These are phyloP conservation scores for Aporophyla nigra DNA, from an alignment of 2,888 invertebrate species.

Conservation along the genomic window DNA sequence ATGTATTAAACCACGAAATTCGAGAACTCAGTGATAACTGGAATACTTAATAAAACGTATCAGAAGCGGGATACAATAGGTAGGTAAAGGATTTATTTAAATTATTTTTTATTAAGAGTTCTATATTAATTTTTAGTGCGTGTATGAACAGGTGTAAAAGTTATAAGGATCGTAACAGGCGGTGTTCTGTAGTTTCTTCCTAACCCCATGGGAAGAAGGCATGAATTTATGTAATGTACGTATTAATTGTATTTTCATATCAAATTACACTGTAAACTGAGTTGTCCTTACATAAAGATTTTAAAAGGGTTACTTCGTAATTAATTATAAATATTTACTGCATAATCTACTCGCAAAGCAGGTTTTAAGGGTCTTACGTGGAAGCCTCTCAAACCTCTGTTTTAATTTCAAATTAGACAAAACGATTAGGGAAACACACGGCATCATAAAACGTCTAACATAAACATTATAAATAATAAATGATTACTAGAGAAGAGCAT, in stretches of 20 bases:
- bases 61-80: not conserved
- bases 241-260: not conserved
- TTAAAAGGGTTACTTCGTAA: constrained; percentile 14
- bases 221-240: no score
- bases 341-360: constrained; percentile 40
- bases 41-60: not conserved
- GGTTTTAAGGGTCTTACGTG: constrained; percentile 53
- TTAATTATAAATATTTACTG: constrained; percentile 54
- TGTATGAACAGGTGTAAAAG: no score
- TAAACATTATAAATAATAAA: constrained; percentile 32
- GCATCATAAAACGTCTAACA: constrained; percentile 36
- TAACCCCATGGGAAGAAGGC: no score
- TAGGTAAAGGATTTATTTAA: not conserved
- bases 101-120: no score
- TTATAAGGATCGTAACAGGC: no score
- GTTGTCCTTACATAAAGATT: not conserved
- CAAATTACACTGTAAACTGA: not conserved
- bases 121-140: no score
- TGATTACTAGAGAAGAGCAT: constrained; percentile 1
- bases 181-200: no score
- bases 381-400: constrained; percentile 52
- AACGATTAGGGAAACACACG: constrained; percentile 60
- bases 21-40: not conserved
- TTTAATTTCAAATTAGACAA: constrained; percentile 66
- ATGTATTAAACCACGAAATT: constrained; percentile 1